Evolutionary conservation across 2,888 invertebrate species (phyloP), one percentile per base, ranked within the genome.

Genomic region (Leptothorax acervorum): DNA sequence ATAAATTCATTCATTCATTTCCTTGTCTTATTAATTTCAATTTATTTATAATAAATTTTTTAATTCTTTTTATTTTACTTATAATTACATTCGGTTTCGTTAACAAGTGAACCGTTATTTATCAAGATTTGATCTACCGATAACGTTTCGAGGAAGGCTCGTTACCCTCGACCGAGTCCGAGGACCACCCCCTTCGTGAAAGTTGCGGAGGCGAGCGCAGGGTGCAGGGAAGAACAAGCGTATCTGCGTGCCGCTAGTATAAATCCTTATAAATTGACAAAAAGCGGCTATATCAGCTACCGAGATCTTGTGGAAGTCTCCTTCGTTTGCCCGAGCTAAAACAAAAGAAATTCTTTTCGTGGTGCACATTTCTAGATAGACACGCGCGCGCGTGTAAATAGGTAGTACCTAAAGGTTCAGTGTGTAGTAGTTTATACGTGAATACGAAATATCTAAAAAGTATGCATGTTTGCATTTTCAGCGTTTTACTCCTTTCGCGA

Each of bases 251-350:
- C 90, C 91, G 91, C 89, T 86, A 89, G 91, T 93, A 94, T 94
- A 94, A 94, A 94, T 94, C 93, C 92, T 94, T 93, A 94, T 94
- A 94, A 94, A 94, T 94, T 93, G 94, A 94, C 93, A 93, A 93
- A 93, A 93, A 93, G 91, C 91, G 84, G 88, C 86, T 91, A 90
- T 94, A 94, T 94, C 94, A 84, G 88, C 84, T 86, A 90, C 86
- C 88, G 90, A 89, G 92, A 94, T 73, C 73, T 73, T 89, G 85
- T 78, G 83, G 88, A 70, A 79, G 73, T 78, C 85, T 85, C 83
- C 85, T 84, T 87, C 84, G 88, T 86, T 68, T 89, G 86, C 86
- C 90, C 87, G 87, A 90, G 88, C 89, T 90, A 89, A 92, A 92
- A 92, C 91, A 93, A 92, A 93, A 92, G 93, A 89, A 91, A 89